Evolutionary conservation across 2,113 vertebrate species (phyloP).

Genomic region (Mionectes macconnelli): DNA sequence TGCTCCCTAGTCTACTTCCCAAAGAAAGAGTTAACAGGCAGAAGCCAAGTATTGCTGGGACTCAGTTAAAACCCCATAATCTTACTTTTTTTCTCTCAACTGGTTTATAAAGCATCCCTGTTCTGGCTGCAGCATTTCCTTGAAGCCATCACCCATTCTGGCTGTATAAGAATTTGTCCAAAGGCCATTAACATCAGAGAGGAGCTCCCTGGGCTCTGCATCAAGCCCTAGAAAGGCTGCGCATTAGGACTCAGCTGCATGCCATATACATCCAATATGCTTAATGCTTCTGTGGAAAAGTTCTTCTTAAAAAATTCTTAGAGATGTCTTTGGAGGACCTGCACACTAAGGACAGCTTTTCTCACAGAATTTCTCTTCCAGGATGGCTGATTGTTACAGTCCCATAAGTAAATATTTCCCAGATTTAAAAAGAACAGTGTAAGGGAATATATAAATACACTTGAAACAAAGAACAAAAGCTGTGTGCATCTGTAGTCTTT

Average conservation of each 20-base stretch:
- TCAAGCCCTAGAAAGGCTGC: neutral
- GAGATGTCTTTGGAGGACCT: neutral
- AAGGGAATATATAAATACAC: neutral
- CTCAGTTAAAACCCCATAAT: neutral
- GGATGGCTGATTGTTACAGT: neutral
- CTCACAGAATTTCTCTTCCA: neutral
- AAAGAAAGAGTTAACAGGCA: neutral
- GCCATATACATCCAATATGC: neutral
- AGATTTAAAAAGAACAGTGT: neutral
- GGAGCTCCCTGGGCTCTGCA: neutral
- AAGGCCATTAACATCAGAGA: neutral
- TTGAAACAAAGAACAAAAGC: conserved; percentile 20
- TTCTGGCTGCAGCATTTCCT: neutral
- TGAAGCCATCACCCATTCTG: neutral
- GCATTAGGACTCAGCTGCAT: neutral
- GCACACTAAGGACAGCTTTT: neutral
- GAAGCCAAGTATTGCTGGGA: neutral
- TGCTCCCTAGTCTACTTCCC: neutral
- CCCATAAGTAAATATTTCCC: neutral
- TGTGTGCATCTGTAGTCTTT: neutral
- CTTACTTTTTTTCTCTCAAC: neutral
- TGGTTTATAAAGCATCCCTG: neutral
- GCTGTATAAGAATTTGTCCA: neutral
- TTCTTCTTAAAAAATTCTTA: neutral
- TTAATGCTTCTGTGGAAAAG: neutral